phyloP scores from a whole-genome alignment of 1,140 invertebrate species.

The Penaeus chinensis region DNA sequence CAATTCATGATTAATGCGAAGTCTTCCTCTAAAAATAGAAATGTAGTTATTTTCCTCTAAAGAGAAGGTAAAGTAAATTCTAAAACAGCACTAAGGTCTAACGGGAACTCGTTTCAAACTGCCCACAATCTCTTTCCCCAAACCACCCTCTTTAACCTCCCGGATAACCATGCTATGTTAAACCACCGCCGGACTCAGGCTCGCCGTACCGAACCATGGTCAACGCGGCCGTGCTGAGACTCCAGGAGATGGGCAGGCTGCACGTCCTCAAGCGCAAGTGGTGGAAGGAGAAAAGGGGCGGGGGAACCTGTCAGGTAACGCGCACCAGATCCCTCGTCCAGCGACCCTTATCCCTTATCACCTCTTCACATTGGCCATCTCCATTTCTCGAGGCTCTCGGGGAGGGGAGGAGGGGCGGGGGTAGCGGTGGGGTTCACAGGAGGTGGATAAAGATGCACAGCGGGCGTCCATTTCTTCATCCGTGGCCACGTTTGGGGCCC shows the following conservation, averaged over 20 bases:
- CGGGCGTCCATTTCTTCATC: no score
- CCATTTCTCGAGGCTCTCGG: not conserved
- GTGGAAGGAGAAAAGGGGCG: conserved; percentile 67
- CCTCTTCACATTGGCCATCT: not conserved
- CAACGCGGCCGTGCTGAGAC: conserved; percentile 68
- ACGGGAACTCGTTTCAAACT: no score
- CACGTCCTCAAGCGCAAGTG: conserved; percentile 69
- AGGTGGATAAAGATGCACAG: no score
- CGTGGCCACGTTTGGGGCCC: no score
- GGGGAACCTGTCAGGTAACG: conserved; percentile 61
- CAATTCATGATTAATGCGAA: no score
- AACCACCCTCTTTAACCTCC: no score
- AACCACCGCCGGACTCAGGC: conserved; percentile 59
- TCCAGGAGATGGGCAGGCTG: conserved; percentile 70
- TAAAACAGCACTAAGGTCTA: no score
- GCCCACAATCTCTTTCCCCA: no score
- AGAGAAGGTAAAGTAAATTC: no score
- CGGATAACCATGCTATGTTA: conserved; percentile 49
- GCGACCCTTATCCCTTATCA: not conserved
- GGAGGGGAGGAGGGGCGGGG: not conserved
- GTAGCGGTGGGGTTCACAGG: no score
- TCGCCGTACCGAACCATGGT: conserved; percentile 70
- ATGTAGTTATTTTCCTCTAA: no score
- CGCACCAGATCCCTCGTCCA: conserved; percentile 8
- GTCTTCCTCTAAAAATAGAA: no score